phyloP scores from a whole-genome alignment of 64 coral and sea anemone genomes.

The Stichodactyla helianthus region DNA sequence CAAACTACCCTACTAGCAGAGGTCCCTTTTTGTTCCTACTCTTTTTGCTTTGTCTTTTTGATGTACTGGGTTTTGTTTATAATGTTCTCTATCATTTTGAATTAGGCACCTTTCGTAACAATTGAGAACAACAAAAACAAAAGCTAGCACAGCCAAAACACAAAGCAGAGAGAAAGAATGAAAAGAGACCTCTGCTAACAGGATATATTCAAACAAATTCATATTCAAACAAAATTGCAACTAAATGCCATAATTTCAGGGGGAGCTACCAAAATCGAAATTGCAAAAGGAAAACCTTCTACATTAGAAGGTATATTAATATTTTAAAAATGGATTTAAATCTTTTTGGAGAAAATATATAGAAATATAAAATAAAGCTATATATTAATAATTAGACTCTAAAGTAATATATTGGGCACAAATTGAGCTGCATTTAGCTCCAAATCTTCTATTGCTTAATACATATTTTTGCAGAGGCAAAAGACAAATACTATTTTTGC shows the following conservation, averaged over 20 bases:
- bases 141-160: too few relatives aligned
- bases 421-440: not conserved
- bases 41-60: not conserved
- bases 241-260: too few relatives aligned
- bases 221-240: too few relatives aligned
- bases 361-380: not conserved
- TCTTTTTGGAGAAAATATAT: conserved; percentile 9
- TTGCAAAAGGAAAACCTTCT: not conserved
- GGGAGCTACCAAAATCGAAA: not conserved
- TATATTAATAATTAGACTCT: not conserved
- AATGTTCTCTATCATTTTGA: too few relatives aligned
- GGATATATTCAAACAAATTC: too few relatives aligned
- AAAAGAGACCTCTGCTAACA: too few relatives aligned
- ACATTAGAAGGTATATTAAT: conserved; percentile 9
- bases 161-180: too few relatives aligned
- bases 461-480: not conserved
- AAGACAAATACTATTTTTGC: not conserved
- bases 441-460: not conserved
- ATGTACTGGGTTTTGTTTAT: too few relatives aligned
- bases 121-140: not conserved
- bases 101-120: too few relatives aligned
- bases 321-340: conserved; percentile 18
- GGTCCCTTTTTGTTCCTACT: not conserved
- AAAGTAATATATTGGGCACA: not conserved
- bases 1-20: not conserved